These are phyloP conservation scores for Trissolcus brochymenae DNA, from an alignment of 2,888 invertebrate genomes.

Conservation along the genomic window DNA sequence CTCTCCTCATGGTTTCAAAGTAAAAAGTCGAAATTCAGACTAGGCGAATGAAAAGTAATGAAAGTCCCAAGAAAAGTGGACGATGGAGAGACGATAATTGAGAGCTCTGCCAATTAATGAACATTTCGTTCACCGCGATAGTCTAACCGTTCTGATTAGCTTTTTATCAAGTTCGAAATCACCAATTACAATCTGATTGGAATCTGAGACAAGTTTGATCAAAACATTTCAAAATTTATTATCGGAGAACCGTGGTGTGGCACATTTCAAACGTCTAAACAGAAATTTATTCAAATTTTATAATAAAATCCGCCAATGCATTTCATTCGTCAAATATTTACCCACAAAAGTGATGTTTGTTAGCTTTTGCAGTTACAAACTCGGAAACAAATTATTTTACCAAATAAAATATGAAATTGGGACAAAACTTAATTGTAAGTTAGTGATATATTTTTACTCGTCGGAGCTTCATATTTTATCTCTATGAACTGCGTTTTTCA, in stretches of 20 bases:
- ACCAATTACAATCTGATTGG: conserved; percentile 20
- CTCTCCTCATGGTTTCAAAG: not conserved
- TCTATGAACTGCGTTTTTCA: too few species aligned
- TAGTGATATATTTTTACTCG: too few species aligned
- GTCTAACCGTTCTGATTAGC: conserved; percentile 31
- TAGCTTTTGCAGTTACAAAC: too few species aligned
- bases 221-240: not conserved
- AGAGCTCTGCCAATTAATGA: conserved; percentile 51
- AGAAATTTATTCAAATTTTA: too few species aligned
- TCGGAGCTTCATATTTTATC: too few species aligned
- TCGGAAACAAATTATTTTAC: too few species aligned
- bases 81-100: conserved; percentile 45
- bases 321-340: too few species aligned
- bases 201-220: too few species aligned
- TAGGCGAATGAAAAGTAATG: conserved; percentile 35
- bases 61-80: conserved; percentile 44
- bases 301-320: too few species aligned
- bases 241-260: conserved; percentile 1
- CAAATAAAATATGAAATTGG: too few species aligned
- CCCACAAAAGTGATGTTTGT: too few species aligned
- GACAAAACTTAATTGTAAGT: too few species aligned
- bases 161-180: conserved; percentile 35
- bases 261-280: not conserved
- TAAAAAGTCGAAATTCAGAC: conserved; percentile 23
- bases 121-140: conserved; percentile 48